Evolutionary conservation across 2,888 invertebrate species (phyloP).

Genomic region (Drosophila mulleri): DNA sequence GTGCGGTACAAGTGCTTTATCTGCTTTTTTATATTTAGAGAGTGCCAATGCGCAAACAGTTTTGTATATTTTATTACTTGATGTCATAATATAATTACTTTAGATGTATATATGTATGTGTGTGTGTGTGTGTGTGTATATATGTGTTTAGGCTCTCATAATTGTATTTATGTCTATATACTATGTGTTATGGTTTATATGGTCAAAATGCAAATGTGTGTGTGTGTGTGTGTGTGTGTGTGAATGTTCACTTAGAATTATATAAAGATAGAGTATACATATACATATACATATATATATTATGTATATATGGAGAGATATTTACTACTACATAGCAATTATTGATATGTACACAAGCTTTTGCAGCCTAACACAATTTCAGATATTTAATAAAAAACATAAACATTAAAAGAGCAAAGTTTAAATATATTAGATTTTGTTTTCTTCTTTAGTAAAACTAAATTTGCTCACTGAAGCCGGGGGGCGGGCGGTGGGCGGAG

Average conservation of each 20-base stretch:
- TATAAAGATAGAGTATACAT: constrained; percentile 43
- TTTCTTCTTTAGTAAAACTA: too few relatives aligned
- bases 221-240: constrained; percentile 23
- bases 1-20: constrained; percentile 9
- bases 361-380: constrained; percentile 54
- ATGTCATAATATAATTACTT: constrained; percentile 30
- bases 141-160: constrained; percentile 52
- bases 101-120: constrained; percentile 18
- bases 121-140: constrained; percentile 19
- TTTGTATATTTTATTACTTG: constrained; percentile 19
- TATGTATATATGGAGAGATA: constrained; percentile 24
- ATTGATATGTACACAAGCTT: constrained; percentile 72
- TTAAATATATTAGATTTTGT: background rate
- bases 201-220: constrained; percentile 36
- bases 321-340: constrained; percentile 55
- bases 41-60: constrained; percentile 27
- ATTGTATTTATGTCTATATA: constrained; percentile 48
- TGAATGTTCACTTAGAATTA: constrained; percentile 54
- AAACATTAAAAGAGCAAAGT: background rate
- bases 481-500: background rate
- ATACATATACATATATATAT: constrained; percentile 9
- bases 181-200: constrained; percentile 24
- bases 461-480: background rate
- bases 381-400: background rate
- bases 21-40: background rate